Evolutionary conservation across 2,888 invertebrate genomes (phyloP).

Genomic region (Pimpla rufipes): DNA sequence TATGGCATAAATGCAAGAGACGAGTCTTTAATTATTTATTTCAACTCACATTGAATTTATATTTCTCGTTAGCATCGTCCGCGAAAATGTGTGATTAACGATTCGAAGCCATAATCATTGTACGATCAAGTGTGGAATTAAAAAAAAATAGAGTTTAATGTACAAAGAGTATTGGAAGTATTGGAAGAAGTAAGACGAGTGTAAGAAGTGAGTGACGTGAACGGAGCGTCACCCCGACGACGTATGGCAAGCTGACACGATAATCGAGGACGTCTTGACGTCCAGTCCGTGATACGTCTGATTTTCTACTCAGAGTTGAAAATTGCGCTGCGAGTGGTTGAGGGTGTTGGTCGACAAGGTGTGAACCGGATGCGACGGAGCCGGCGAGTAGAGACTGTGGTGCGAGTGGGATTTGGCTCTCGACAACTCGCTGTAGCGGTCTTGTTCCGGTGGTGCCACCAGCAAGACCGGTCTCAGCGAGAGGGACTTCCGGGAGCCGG

Average conservation of each 20-base stretch:
- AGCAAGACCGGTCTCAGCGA: slow-evolving; percentile 95
- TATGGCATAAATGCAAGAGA: slow-evolving; percentile 8
- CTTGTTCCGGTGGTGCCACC: slow-evolving; percentile 89
- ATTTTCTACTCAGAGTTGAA: slow-evolving; percentile 78
- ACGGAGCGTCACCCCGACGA: slow-evolving; percentile 44
- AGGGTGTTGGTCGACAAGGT: slow-evolving; percentile 83
- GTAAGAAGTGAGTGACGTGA: slow-evolving; percentile 42
- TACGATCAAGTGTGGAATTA: background rate
- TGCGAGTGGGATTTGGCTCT: slow-evolving; percentile 84
- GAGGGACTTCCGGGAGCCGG: slow-evolving; percentile 94
- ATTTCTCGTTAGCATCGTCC: background rate
- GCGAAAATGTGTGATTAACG: background rate
- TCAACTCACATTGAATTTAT: background rate
- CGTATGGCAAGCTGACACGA: slow-evolving; percentile 64
- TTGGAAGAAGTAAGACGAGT: too few species aligned
- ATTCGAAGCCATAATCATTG: slow-evolving; percentile 3
- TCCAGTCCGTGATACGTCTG: background rate
- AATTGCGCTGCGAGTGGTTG: slow-evolving; percentile 84
- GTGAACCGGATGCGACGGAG: slow-evolving; percentile 83
- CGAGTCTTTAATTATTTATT: background rate
- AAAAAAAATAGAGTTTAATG: slow-evolving; percentile 27
- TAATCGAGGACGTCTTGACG: slow-evolving; percentile 41
- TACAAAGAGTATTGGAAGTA: too few species aligned
- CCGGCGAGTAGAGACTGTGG: slow-evolving; percentile 83
- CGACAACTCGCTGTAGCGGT: slow-evolving; percentile 84